Conservation (phyloP, 1,140 invertebrate genomes). For the Aphis craccivora region DNA sequence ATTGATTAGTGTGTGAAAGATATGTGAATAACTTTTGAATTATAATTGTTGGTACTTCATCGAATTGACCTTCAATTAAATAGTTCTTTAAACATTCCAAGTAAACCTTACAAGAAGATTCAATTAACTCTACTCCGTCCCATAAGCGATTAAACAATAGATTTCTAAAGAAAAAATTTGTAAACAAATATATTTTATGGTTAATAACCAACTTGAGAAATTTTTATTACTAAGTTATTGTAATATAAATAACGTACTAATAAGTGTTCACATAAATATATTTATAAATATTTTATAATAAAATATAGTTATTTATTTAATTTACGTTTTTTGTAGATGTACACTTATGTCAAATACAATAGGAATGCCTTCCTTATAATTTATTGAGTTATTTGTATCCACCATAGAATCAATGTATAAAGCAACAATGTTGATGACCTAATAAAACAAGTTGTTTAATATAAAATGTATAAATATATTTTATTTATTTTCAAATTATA, state of each 20-base stretch:
- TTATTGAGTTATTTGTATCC: conserved; percentile 57
- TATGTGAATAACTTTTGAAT: conserved; percentile 74
- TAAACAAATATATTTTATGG: neutral
- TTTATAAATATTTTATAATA: neutral
- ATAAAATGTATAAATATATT: neutral
- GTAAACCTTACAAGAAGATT: conserved; percentile 65
- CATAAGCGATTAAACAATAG: conserved; percentile 68
- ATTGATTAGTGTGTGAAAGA: conserved; percentile 68
- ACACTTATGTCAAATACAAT: conserved; percentile 61
- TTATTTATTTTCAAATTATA: neutral
- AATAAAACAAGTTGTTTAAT: conserved; percentile 47
- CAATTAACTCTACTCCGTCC: conserved; percentile 66
- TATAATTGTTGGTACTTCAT: conserved; percentile 70
- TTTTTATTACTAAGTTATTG: neutral
- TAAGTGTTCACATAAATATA: neutral
- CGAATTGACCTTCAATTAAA: conserved; percentile 67
- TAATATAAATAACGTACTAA: neutral
- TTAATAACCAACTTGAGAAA: neutral
- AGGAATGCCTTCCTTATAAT: conserved; percentile 61
- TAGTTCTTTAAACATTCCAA: conserved; percentile 67
- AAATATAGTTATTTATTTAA: neutral
- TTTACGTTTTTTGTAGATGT: conserved; percentile 61
- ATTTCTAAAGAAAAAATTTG: conserved; percentile 63
- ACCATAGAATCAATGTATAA: conserved; percentile 61
- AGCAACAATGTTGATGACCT: conserved; percentile 61